phyloP scores from a whole-genome alignment of 2,888 invertebrate genomes.

The Thyatira batis region DNA sequence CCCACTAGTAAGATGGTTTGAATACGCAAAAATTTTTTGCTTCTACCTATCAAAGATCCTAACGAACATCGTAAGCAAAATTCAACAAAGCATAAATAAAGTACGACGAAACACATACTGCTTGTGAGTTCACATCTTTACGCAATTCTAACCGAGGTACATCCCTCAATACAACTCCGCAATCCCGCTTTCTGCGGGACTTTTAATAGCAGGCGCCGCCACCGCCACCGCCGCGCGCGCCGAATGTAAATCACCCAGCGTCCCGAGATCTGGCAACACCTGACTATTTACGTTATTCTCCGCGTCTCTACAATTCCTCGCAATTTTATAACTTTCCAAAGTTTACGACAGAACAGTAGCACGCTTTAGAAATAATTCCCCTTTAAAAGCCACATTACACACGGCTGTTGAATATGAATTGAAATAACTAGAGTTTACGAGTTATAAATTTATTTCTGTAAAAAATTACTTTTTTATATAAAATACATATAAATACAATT shows the following conservation, averaged over 20 bases:
- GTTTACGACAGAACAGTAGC: conserved; percentile 56
- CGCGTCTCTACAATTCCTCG: conserved; percentile 49
- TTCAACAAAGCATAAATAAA: conserved; percentile 5
- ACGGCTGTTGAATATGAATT: conserved; percentile 35
- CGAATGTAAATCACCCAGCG: conserved; percentile 63
- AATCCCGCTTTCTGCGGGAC: conserved; percentile 47
- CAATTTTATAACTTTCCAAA: conserved; percentile 69
- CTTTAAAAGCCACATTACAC: conserved; percentile 29
- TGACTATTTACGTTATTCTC: conserved; percentile 64
- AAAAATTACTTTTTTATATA: conserved; percentile 15
- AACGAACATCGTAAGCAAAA: background rate
- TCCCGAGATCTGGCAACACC: conserved; percentile 53
- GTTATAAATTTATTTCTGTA: conserved; percentile 28
- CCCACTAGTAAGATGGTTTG: no score
- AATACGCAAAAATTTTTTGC: background rate
- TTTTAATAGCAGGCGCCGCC: conserved; percentile 58
- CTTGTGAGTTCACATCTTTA: background rate
- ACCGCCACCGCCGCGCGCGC: conserved; percentile 39
- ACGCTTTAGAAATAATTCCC: conserved; percentile 60
- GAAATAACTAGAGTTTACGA: conserved; percentile 23
- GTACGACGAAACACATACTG: background rate
- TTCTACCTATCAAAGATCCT: background rate
- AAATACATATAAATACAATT: conserved; percentile 16
- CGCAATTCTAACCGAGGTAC: conserved; percentile 7
- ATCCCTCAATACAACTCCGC: conserved; percentile 25